phyloP scores from a whole-genome alignment of 2,888 invertebrate species.

The Harmothoe impar region DNA sequence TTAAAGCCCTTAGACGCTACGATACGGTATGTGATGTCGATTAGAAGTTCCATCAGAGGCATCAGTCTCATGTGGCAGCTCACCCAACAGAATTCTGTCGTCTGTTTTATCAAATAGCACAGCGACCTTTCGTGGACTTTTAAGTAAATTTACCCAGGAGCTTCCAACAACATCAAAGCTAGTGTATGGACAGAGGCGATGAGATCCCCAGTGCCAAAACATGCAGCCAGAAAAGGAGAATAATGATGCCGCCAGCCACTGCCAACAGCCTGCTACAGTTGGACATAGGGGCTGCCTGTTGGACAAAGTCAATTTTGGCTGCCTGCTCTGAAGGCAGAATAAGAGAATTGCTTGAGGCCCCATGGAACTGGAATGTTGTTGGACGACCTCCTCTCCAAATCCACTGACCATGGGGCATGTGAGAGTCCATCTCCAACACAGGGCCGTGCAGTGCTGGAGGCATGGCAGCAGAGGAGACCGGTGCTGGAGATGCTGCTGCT shows the following conservation, averaged over 20 bases:
- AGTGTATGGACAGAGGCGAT: too few species aligned
- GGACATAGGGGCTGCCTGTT: not conserved
- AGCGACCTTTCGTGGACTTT: too few species aligned
- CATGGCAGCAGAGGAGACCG: not conserved
- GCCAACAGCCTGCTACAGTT: not conserved
- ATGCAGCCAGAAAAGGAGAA: not conserved
- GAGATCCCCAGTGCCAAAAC: not conserved
- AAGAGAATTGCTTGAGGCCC: not conserved
- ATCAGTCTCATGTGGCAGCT: too few species aligned
- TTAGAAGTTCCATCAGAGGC: too few species aligned
- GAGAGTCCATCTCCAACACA: not conserved
- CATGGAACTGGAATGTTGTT: constrained; percentile 7
- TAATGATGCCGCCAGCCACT: not conserved
- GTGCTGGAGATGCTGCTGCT: not conserved
- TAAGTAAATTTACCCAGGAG: too few species aligned
- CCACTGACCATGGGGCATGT: constrained; percentile 31
- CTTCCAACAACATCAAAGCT: too few species aligned
- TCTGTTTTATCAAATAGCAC: too few species aligned
- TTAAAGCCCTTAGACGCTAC: too few species aligned
- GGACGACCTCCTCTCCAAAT: not conserved
- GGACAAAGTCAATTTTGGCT: not conserved
- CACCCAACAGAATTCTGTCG: too few species aligned
- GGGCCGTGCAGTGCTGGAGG: not conserved
- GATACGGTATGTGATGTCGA: too few species aligned
- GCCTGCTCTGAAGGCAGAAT: not conserved